Evolutionary conservation across 2,113 vertebrate species (phyloP).

Genomic region (Pseudopodoces humilis): DNA sequence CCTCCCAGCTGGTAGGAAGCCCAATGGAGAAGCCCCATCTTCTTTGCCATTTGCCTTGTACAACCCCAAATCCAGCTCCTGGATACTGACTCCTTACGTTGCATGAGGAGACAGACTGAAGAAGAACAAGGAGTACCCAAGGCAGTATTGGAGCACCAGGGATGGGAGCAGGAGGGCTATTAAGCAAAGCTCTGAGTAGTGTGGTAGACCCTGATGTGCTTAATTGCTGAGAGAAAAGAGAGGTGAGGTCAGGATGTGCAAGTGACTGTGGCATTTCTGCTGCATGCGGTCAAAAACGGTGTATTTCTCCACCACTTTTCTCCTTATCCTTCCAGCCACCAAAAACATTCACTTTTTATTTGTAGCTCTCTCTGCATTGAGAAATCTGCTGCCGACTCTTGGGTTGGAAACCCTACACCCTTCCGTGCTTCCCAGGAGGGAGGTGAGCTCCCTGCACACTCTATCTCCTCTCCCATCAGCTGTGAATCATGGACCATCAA

Average conservation of each 20-base stretch:
- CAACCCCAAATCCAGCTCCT: background rate
- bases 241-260: background rate
- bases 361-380: background rate
- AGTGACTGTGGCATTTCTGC: background rate
- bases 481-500: background rate
- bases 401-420: background rate
- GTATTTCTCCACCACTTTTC: background rate
- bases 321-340: background rate
- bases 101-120: background rate
- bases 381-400: background rate
- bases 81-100: background rate
- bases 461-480: constrained; percentile 3
- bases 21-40: background rate
- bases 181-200: background rate
- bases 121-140: background rate
- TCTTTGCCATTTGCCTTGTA: background rate
- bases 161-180: background rate
- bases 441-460: background rate
- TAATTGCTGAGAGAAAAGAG: background rate
- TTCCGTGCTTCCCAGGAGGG: rapidly evolving
- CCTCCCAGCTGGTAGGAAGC: background rate
- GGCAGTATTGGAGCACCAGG: background rate
- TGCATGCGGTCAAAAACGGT: background rate
- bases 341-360: background rate
- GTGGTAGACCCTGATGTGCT: background rate